A percentile compares a stretch with the other conserved stretches of the same genome.
Conservation (phyloP, 2,888 invertebrate species). For the Aleiodes leptofemur region DNA sequence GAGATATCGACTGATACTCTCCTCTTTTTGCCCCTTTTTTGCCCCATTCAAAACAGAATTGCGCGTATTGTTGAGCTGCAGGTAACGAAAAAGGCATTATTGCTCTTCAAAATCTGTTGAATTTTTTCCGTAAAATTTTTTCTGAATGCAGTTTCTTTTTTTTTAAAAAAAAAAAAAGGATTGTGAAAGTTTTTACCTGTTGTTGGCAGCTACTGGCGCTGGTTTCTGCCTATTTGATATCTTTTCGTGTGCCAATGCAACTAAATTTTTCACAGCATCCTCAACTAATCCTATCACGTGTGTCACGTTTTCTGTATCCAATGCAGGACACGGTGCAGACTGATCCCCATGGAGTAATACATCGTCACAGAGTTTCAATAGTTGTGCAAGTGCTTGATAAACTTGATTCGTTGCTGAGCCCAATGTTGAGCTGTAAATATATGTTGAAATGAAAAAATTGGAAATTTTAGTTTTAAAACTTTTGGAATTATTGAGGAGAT, state of each 20-base stretch:
- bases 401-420: conserved; percentile 90
- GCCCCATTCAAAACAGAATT: no score
- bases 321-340: conserved; percentile 80
- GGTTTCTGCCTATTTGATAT: conserved; percentile 80
- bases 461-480: background rate
- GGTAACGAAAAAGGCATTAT: no score
- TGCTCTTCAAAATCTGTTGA: no score
- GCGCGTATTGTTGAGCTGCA: no score
- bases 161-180: background rate
- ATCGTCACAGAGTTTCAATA: conserved; percentile 93
- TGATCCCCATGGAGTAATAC: conserved; percentile 86
- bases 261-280: conserved; percentile 86
- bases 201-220: conserved; percentile 65
- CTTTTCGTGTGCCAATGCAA: conserved; percentile 88
- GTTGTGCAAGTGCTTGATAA: conserved; percentile 89
- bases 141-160: background rate
- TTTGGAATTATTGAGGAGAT: background rate
- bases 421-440: conserved; percentile 79
- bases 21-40: no score
- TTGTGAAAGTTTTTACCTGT: conserved; percentile 63
- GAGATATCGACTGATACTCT: no score
- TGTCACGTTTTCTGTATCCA: conserved; percentile 80
- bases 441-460: conserved; percentile 4
- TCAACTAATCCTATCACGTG: conserved; percentile 84
- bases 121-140: background rate